phyloP scores from a whole-genome alignment of 2,888 invertebrate genomes.

The Blastobasis lacticolella region DNA sequence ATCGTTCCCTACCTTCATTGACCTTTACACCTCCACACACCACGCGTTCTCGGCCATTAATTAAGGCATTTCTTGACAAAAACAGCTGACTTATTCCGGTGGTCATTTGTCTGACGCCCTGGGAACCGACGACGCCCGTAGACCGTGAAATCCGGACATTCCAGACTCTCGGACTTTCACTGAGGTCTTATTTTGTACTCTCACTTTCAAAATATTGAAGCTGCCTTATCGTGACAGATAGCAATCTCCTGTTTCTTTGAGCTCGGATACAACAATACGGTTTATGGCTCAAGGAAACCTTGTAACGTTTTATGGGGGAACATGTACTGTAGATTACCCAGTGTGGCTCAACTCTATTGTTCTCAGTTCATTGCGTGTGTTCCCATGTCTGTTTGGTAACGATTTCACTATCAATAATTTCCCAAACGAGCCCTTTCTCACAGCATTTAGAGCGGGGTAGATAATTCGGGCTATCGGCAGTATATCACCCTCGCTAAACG shows the following conservation, averaged over 20 bases:
- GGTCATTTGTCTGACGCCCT: conserved; percentile 27
- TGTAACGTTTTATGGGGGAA: neutral
- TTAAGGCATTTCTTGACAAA: too few relatives aligned
- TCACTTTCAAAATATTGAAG: conserved; percentile 30
- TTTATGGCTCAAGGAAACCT: too few relatives aligned
- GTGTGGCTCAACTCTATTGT: neutral
- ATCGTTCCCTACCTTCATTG: too few relatives aligned
- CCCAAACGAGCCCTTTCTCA: conserved; percentile 23
- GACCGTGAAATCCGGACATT: conserved; percentile 35
- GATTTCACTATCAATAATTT: conserved; percentile 37
- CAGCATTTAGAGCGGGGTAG: conserved; percentile 30
- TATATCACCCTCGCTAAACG: conserved; percentile 61
- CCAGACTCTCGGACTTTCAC: too few relatives aligned
- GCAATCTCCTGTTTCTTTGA: neutral
- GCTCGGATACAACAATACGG: too few relatives aligned
- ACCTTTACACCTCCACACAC: too few relatives aligned
- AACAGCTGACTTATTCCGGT: conserved; percentile 17
- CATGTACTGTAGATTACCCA: neutral
- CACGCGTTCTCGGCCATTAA: too few relatives aligned
- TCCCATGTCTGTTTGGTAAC: conserved; percentile 26
- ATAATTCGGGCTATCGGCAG: conserved; percentile 55
- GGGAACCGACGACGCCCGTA: conserved; percentile 24
- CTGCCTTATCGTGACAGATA: neutral
- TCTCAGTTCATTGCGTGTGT: conserved; percentile 7
- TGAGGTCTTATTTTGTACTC: conserved; percentile 18